Percentiles rank a stretch among this genome's conserved stretches.
Evolutionary conservation across 2,797 vertebrate species (phyloP).

Genomic region (Antrozous pallidus): DNA sequence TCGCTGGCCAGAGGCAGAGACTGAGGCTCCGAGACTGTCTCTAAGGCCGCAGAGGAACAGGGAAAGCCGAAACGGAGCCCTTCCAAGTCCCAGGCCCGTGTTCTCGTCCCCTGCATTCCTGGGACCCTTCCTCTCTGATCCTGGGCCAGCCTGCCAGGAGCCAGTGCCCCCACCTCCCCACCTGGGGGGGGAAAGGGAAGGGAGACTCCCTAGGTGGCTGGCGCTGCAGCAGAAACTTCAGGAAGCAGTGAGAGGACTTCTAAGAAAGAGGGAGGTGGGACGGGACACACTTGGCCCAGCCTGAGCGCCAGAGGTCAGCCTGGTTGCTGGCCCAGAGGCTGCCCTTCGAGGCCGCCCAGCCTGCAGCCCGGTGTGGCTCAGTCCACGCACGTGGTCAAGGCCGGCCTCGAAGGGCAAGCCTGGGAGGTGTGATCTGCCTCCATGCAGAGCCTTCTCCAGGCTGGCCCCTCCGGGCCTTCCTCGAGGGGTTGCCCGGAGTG

Average conservation of each 20-base stretch:
- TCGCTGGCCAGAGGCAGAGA: neutral
- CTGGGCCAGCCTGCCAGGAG: neutral
- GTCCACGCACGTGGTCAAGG: neutral
- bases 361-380: neutral
- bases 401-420: too few relatives aligned
- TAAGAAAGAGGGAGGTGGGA: slow-evolving; percentile 8
- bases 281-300: neutral
- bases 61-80: neutral
- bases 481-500: neutral
- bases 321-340: neutral
- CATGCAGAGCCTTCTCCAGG: neutral
- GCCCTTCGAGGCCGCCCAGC: neutral
- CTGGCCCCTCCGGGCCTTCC: neutral
- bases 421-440: neutral
- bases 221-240: neutral
- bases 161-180: neutral
- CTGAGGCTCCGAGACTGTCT: neutral
- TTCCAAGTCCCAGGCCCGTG: rapidly evolving
- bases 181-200: neutral
- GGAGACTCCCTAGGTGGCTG: neutral
- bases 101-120: neutral
- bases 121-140: neutral
- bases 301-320: neutral
- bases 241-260: slow-evolving; percentile 17
- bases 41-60: neutral